Conservation (phyloP, 2,797 vertebrate species). For the Sebastes jordani region DNA sequence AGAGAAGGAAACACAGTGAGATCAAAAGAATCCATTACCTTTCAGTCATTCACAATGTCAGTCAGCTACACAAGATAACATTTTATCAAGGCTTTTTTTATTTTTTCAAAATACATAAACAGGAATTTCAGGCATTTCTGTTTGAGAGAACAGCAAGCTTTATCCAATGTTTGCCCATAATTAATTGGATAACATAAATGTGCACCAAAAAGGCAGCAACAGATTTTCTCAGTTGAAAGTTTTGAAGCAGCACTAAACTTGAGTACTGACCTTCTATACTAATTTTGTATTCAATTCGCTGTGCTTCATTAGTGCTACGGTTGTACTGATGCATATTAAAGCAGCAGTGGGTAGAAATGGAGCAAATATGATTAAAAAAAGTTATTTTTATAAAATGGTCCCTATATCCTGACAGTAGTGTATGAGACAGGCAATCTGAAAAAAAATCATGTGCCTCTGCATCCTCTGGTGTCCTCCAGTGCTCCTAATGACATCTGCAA, state of each 20-base stretch:
- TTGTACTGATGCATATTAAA: not conserved
- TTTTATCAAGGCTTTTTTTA: slow-evolving; percentile 6
- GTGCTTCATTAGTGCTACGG: not conserved
- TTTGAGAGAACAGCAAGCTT: not conserved
- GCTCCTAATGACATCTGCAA: too few species aligned
- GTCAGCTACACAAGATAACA: slow-evolving; percentile 2
- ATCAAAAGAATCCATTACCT: slow-evolving; percentile 51
- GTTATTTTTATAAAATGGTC: too few species aligned
- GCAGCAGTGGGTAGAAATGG: too few species aligned
- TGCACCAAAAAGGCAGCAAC: not conserved
- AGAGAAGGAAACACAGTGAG: slow-evolving; percentile 25
- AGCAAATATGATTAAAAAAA: too few species aligned
- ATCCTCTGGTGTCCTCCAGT: too few species aligned
- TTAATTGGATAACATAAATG: not conserved
- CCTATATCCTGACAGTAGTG: too few species aligned
- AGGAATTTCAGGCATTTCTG: slow-evolving; percentile 10
- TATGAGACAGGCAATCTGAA: too few species aligned
- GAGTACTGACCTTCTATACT: not conserved
- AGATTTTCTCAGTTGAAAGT: not conserved
- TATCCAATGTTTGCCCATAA: not conserved
- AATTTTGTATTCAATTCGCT: not conserved
- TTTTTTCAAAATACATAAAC: not conserved
- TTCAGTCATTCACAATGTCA: slow-evolving; percentile 41
- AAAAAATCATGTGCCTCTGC: too few species aligned
- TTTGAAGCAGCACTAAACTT: not conserved